Base-by-base conservation (phyloP, 2,797 vertebrate genomes). In the Muraenolepis orangiensis region DNA sequence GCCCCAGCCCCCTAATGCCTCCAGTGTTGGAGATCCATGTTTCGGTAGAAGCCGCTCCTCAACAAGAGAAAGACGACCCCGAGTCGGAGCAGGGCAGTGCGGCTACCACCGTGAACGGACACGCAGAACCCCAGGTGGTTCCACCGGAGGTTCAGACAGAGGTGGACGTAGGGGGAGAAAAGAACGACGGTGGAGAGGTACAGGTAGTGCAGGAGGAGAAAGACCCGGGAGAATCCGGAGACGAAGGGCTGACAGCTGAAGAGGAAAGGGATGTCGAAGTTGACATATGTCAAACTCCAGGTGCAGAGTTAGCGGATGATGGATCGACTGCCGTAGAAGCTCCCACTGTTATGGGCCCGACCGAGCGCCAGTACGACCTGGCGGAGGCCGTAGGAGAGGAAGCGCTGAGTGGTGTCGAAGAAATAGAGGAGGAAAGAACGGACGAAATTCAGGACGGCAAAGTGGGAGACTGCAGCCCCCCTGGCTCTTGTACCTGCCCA, bases 51-150 rank as follows among this genome's bases (percentile, higher is more conserved):
- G 46, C 51, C 23, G 51, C 51, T 57, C 51, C 51, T 57, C 51
- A n/a, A 64, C n/a, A 64, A 26, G n/a, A 26, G 8, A 64, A 64
- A 10, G 57, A 64, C 0, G 57, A 64, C n/a, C 10, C 57, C 4
- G 57, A 1, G 23, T 82, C 91, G 31, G 87, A 90, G 68, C 87
- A 88, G 74, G 93, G 92, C 82, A 84, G 74, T 69, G 82, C 82
- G 28, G 83, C 86, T 72, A 90, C 86, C 72, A 92, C 93, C 79
- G 84, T 72, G 6, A 83, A 82, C 31, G 81, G 76, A 1, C 61
- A 84, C 71, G 68, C 78, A 64, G 89, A 85, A 68, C 82, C 86
- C n/a, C 87, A 79, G 74, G 88, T 91, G 73, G 77, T 90, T 69
- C 77, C 78, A 0, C 89, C 90, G 78, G 89, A 89, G 73, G 86